Evolutionary conservation across 1,140 invertebrate genomes (phyloP).

Genomic region (Drosophila santomea): DNA sequence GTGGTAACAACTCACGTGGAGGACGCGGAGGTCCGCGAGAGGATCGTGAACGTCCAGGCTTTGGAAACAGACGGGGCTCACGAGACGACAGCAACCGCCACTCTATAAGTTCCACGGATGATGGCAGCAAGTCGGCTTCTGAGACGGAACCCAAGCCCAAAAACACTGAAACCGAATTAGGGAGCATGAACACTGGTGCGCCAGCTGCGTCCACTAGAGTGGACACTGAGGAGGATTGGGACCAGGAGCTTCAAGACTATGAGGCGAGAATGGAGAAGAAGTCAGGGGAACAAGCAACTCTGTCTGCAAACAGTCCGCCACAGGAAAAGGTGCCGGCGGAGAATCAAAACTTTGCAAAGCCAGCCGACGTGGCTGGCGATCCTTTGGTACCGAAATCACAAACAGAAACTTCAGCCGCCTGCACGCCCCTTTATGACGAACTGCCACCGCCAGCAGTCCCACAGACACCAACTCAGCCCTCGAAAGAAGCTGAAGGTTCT

Average conservation of each 20-base stretch:
- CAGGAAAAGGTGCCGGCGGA: background rate
- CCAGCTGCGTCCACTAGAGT: background rate
- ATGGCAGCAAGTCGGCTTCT: conserved; percentile 32
- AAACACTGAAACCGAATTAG: conserved; percentile 2
- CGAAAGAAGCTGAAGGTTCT: conserved; percentile 1
- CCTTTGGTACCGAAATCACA: conserved; percentile 28
- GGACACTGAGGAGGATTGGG: conserved; percentile 83
- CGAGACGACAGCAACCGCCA: conserved; percentile 64
- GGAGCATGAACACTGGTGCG: background rate
- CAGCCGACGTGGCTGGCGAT: conserved; percentile 25
- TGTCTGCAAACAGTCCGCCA: background rate
- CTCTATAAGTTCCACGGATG: conserved; percentile 64
- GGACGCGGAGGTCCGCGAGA: conserved; percentile 71
- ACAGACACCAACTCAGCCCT: background rate
- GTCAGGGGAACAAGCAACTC: conserved; percentile 20
- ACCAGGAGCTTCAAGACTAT: conserved; percentile 75
- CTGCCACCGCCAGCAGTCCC: conserved; percentile 52
- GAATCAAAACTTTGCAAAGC: conserved; percentile 23
- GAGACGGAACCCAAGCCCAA: conserved; percentile 27
- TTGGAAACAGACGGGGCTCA: conserved; percentile 62
- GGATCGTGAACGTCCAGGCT: conserved; percentile 59
- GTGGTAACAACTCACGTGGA: conserved; percentile 68
- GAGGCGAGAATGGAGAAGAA: conserved; percentile 69
- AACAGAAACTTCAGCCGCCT: conserved; percentile 52
- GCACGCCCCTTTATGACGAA: conserved; percentile 76